A percentile compares a stretch with the other conserved stretches of the same genome.
Conservation (phyloP, 2,888 invertebrate species). For the Clusia tigrina region DNA sequence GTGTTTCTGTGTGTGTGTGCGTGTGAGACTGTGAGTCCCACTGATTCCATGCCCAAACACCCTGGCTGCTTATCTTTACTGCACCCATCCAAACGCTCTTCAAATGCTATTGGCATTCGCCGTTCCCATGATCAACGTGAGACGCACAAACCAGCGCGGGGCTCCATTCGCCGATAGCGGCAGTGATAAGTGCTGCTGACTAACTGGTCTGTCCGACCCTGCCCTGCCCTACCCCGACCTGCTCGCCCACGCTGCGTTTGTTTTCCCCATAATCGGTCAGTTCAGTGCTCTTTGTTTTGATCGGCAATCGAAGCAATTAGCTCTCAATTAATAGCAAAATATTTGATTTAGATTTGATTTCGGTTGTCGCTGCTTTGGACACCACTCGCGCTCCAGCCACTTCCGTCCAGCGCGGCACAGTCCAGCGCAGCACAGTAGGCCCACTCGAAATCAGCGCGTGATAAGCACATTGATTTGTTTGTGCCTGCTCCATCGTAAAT, state of each 20-base stretch:
- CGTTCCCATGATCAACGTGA: slow-evolving; percentile 3
- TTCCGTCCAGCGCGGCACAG: background rate
- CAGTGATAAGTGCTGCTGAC: too few species aligned
- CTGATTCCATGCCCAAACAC: too few species aligned
- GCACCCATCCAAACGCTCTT: background rate
- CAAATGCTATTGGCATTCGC: background rate
- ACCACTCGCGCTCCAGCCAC: background rate
- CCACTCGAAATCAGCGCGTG: slow-evolving; percentile 24
- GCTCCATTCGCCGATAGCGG: background rate
- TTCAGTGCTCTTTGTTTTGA: too few species aligned
- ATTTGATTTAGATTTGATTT: slow-evolving; percentile 5
- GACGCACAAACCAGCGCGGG: background rate
- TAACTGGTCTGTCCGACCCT: too few species aligned
- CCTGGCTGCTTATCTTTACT: too few species aligned
- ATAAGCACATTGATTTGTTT: slow-evolving; percentile 34
- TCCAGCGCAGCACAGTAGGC: background rate
- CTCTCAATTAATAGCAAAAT: slow-evolving; percentile 43
- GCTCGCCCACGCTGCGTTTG: too few species aligned
- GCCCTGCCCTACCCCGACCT: too few species aligned
- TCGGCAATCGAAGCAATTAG: slow-evolving; percentile 50
- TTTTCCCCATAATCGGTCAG: too few species aligned
- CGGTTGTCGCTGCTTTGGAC: background rate
- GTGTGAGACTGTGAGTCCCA: too few species aligned
- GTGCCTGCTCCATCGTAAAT: slow-evolving; percentile 45
- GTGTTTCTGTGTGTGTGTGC: too few species aligned